phyloP scores from a whole-genome alignment of 1,140 invertebrate genomes.

The Drosophila navojoa region DNA sequence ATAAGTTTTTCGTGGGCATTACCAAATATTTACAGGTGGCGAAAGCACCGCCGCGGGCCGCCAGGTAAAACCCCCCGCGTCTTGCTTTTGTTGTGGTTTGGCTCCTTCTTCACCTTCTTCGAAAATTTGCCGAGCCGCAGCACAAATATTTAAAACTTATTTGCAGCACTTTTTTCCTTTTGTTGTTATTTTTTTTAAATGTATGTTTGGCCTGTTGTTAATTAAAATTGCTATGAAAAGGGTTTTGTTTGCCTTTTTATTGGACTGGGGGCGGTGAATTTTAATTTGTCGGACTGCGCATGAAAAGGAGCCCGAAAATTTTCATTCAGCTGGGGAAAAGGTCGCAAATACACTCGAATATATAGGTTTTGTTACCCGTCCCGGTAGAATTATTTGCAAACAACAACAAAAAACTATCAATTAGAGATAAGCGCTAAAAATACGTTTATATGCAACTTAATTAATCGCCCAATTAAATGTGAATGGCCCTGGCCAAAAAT shows the following conservation, averaged over 20 bases:
- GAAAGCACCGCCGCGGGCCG: conserved; percentile 15
- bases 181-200: background rate
- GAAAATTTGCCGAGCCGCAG: conserved; percentile 51
- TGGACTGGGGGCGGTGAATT: background rate
- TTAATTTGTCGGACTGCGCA: background rate
- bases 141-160: conserved; percentile 64
- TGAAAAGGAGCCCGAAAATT: background rate
- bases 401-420: conserved; percentile 10
- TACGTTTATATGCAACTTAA: conserved; percentile 4
- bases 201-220: conserved; percentile 43
- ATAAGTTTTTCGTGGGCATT: conserved; percentile 42
- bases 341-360: background rate
- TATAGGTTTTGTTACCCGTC: background rate
- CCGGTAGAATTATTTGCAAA: background rate
- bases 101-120: conserved; percentile 12
- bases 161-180: conserved; percentile 30
- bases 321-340: background rate
- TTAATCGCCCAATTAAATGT: conserved; percentile 14
- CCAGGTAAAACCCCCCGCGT: background rate
- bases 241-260: conserved; percentile 37
- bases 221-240: conserved; percentile 51
- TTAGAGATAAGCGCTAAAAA: conserved; percentile 18
- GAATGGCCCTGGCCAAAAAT: conserved; percentile 4
- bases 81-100: conserved; percentile 62
- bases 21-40: conserved; percentile 63